Percentiles rank a stretch among this genome's conserved stretches.
phyloP scores from a whole-genome alignment of 92 coral and sea anemone genomes.

The Metridium senile region DNA sequence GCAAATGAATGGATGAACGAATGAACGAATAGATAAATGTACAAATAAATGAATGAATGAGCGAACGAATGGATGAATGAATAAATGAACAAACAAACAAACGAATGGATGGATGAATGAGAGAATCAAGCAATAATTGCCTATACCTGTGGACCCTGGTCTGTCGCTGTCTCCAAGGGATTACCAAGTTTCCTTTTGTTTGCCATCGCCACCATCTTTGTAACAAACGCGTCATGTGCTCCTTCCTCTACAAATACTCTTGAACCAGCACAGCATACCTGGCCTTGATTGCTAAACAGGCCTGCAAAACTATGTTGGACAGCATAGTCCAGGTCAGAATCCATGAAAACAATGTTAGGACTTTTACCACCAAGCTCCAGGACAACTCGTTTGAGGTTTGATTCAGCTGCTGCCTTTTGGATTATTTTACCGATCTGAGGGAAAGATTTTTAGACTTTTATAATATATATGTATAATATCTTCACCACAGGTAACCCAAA shows the following conservation, averaged over 20 bases:
- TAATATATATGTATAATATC: too few relatives aligned
- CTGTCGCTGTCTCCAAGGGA: slow-evolving; percentile 68
- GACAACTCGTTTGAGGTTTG: slow-evolving; percentile 92
- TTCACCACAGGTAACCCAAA: too few relatives aligned
- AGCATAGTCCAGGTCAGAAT: slow-evolving; percentile 82
- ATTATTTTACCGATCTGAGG: slow-evolving; percentile 85
- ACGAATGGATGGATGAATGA: neutral
- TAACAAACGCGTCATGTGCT: slow-evolving; percentile 88
- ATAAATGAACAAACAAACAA: neutral
- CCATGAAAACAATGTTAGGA: slow-evolving; percentile 92
- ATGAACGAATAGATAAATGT: neutral
- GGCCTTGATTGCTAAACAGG: slow-evolving; percentile 89
- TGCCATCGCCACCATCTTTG: slow-evolving; percentile 77
- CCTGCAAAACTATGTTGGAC: slow-evolving; percentile 67
- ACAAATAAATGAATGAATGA: neutral
- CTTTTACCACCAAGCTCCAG: slow-evolving; percentile 98
- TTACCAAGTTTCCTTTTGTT: slow-evolving; percentile 76
- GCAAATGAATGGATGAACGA: neutral
- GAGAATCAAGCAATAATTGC: neutral
- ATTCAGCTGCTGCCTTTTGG: slow-evolving; percentile 87
- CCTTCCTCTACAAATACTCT: slow-evolving; percentile 92
- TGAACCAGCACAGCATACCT: slow-evolving; percentile 88
- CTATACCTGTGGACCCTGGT: slow-evolving; percentile 95
- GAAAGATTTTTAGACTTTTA: too few relatives aligned
- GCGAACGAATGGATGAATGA: neutral